Percentiles rank a stretch among this genome's conserved stretches.
Evolutionary conservation across 2,797 vertebrate species (phyloP).

Genomic region (Linurgus olivaceus): DNA sequence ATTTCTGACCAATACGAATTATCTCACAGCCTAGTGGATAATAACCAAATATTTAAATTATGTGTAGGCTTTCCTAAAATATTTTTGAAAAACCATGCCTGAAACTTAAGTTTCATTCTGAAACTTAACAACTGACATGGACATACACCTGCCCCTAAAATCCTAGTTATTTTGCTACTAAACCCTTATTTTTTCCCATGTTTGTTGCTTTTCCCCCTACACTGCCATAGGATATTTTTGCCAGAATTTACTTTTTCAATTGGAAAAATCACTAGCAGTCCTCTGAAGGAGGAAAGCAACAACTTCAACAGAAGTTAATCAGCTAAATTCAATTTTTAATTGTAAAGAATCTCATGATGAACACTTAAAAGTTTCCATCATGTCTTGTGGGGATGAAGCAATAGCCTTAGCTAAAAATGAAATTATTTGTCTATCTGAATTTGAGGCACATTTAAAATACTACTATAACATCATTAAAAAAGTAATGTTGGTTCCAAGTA

Average conservation of each 20-base stretch:
- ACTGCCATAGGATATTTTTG: neutral
- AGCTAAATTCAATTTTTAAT: neutral
- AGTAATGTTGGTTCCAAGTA: neutral
- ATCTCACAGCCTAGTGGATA: neutral
- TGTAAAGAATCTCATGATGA: neutral
- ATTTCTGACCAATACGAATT: neutral
- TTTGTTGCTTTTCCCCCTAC: neutral
- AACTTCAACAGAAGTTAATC: neutral
- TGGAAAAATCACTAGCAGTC: neutral
- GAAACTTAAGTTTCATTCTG: neutral
- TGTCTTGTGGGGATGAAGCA: neutral
- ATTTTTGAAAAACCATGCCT: neutral
- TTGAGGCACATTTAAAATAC: neutral
- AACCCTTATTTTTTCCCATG: rapidly evolving
- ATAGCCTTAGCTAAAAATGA: neutral
- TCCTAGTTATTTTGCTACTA: neutral
- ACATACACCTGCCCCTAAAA: neutral
- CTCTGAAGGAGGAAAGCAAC: neutral
- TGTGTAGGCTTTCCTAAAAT: neutral
- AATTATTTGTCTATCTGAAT: neutral
- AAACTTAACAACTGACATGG: neutral
- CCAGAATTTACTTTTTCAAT: neutral
- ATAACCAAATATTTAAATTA: neutral
- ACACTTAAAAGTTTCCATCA: neutral
- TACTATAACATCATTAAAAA: neutral